Evolutionary conservation across 1,140 invertebrate genomes (phyloP).

Genomic region (Hirudo medicinalis): DNA sequence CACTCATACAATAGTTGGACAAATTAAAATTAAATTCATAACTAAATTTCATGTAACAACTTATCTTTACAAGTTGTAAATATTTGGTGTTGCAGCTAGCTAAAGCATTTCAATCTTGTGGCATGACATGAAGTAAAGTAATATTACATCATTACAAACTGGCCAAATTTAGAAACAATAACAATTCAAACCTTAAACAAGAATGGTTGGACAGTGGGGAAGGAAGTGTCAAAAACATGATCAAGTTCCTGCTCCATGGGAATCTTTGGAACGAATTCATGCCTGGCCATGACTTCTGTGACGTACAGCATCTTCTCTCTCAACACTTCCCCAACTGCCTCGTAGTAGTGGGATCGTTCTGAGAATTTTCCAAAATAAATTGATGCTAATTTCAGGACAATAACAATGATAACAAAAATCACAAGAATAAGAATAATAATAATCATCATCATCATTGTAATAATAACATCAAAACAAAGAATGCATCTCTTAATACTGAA

Average conservation of each 20-base stretch:
- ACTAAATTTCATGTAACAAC: too few relatives aligned
- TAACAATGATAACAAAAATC: too few relatives aligned
- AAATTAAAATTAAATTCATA: too few relatives aligned
- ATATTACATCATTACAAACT: too few relatives aligned
- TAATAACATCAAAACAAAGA: neutral
- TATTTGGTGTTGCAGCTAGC: too few relatives aligned
- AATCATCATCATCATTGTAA: neutral
- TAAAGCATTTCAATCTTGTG: too few relatives aligned
- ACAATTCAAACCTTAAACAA: conserved; percentile 57
- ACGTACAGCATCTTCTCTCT: conserved; percentile 85
- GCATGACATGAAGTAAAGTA: too few relatives aligned
- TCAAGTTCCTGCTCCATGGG: conserved; percentile 79
- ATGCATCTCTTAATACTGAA: too few relatives aligned
- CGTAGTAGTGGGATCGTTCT: conserved; percentile 70
- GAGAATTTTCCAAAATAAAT: conserved; percentile 25
- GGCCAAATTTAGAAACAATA: too few relatives aligned
- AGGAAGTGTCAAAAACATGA: conserved; percentile 82
- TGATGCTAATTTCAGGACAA: neutral
- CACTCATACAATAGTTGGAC: too few relatives aligned
- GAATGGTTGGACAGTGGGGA: conserved; percentile 83
- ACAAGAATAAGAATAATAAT: neutral
- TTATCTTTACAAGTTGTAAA: too few relatives aligned
- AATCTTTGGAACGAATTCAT: conserved; percentile 89
- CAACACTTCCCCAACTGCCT: conserved; percentile 76
- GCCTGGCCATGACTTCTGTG: conserved; percentile 81